Percentiles rank a stretch among this genome's conserved stretches.
Conservation (phyloP, 2,113 vertebrate species). For the Hippocampus comes region DNA sequence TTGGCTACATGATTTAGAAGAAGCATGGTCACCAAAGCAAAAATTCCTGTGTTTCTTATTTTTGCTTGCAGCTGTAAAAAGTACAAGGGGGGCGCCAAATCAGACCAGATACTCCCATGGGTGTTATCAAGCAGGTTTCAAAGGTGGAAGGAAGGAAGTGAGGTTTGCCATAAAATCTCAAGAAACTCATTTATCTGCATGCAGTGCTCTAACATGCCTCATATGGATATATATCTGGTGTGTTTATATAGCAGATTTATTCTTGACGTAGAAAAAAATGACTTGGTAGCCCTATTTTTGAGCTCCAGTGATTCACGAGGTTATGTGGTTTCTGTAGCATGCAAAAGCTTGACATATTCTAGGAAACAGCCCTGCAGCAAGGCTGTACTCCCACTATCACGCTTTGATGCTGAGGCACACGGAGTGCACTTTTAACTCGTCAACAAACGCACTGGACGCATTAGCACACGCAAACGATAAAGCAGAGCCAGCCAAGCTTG, state of each 20-base stretch:
- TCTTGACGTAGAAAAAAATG: conserved; percentile 54
- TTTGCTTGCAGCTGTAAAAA: conserved; percentile 38
- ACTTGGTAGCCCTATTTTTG: conserved; percentile 29
- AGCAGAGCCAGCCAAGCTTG: conserved; percentile 32
- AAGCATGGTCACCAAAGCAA: conserved; percentile 48
- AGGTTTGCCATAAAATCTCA: conserved; percentile 50
- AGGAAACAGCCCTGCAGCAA: conserved; percentile 35
- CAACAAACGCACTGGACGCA: conserved; percentile 40
- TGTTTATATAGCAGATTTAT: conserved; percentile 18
- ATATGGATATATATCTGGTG: conserved; percentile 24
- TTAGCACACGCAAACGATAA: conserved; percentile 22
- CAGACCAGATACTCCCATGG: conserved; percentile 19
- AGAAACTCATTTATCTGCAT: conserved; percentile 64
- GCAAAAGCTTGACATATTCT: conserved; percentile 49
- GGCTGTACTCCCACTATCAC: conserved; percentile 36
- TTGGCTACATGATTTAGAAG: conserved; percentile 42
- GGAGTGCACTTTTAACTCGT: conserved; percentile 48
- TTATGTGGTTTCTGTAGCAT: conserved; percentile 62
- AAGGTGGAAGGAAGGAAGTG: conserved; percentile 29
- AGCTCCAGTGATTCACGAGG: conserved; percentile 53
- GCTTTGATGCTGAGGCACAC: conserved; percentile 65
- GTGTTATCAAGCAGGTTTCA: conserved; percentile 32
- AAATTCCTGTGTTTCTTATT: conserved; percentile 9
- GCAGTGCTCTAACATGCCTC: conserved; percentile 59
- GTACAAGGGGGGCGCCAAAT: conserved; percentile 30